A percentile compares a stretch with the other conserved stretches of the same genome.
These are phyloP conservation scores for Ranitomeya variabilis DNA, from an alignment of 2,113 vertebrate species.

Conservation along the genomic window DNA sequence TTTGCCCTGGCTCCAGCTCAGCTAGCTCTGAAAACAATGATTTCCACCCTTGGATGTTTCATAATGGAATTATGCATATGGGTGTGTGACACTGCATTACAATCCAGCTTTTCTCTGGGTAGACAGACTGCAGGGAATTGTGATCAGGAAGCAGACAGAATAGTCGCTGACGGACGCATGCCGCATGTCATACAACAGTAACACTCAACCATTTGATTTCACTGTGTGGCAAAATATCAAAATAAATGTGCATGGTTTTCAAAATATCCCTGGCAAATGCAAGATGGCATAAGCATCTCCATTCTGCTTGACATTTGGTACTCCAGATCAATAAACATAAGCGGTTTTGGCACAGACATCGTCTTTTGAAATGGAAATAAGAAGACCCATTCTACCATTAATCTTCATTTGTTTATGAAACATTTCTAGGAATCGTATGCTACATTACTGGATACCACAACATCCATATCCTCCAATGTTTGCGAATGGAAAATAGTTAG, in stretches of 20 bases:
- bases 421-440: background rate
- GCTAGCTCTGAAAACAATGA: slow-evolving; percentile 79
- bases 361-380: background rate
- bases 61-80: slow-evolving; percentile 74
- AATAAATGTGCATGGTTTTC: slow-evolving; percentile 16
- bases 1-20: slow-evolving; percentile 76
- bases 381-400: background rate
- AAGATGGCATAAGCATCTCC: background rate
- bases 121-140: slow-evolving; percentile 56
- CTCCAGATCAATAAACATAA: slow-evolving; percentile 11
- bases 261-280: slow-evolving; percentile 19
- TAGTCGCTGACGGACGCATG: slow-evolving; percentile 44
- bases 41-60: slow-evolving; percentile 75
- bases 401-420: background rate
- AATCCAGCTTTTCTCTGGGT: slow-evolving; percentile 63
- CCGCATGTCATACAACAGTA: slow-evolving; percentile 16
- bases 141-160: slow-evolving; percentile 26
- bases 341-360: background rate
- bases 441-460: background rate
- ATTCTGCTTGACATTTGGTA: background rate
- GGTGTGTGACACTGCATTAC: slow-evolving; percentile 58
- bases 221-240: slow-evolving; percentile 24
- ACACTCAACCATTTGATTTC: slow-evolving; percentile 39
- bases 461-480: background rate
- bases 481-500: background rate